Evolutionary conservation across 2,797 vertebrate genomes (phyloP), one percentile per base, ranked within the genome.

Genomic region (Ataeniobius toweri): DNA sequence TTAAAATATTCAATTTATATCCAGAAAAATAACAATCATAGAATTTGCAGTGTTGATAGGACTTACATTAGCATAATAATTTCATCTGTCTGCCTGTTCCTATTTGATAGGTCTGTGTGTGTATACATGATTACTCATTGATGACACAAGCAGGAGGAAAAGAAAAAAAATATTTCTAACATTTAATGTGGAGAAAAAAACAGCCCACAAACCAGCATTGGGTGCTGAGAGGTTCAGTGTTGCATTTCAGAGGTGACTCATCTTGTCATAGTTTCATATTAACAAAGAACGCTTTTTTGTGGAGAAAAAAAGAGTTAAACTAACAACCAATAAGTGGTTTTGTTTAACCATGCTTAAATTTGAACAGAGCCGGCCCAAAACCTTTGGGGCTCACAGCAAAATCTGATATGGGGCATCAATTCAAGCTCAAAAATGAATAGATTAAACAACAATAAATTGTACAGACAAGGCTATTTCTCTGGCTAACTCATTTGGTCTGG

Each of bases 61-160:
- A n/a, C 22, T 39, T 13, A 69, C 44, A 48, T 69, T 69, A 48
- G 67, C 22, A 41, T 18, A 39, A 55, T 24, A 39, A 41, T n/a
- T 71, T 41, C 7, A 74, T 73, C 18, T 72, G 22, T 73, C 18
- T 55, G 26, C 55, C 51, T 41, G 58, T 36, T 69, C 24, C 44
- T 65, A 24, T 51, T 48, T 41, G 1, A 44, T 69, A 14, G 20
- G 36, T 73, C 13, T 75, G 48, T 63, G n/a, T 59, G 9, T 61
- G 8, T 70, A 36, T 71, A 31, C 58, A 28, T 78, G 58, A 71
- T 78, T 80, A 74, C 73, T 85, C 83, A 89, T 13, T 55, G 68
- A 85, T 87, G 80, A 86, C 78, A 79, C 41, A 81, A 46, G 73
- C 14, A 55, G 59, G 53, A 83, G 56, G 72, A 63, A 68, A 58